Conservation (phyloP, 2,797 vertebrate species). For the Ceryle rudis region DNA sequence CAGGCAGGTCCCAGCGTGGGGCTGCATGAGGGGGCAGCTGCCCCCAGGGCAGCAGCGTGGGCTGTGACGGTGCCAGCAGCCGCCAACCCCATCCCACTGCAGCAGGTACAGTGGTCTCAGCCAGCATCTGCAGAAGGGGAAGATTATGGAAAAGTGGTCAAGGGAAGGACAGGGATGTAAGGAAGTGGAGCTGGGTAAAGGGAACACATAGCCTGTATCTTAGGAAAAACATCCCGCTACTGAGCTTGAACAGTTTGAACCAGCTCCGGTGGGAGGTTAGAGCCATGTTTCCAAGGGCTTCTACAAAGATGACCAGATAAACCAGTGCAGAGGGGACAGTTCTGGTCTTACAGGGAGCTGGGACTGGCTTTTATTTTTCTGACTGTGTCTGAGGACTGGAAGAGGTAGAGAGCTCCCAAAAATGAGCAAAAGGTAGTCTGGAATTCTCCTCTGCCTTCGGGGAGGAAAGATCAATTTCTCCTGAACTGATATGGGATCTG, state of each 20-base stretch:
- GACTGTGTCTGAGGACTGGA: not conserved
- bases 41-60: not conserved
- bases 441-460: not conserved
- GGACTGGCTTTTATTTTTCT: not conserved
- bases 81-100: not conserved
- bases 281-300: not conserved
- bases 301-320: not conserved
- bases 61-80: not conserved
- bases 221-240: not conserved
- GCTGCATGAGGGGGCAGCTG: not conserved
- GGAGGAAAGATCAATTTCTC: not conserved
- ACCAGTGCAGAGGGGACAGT: not conserved
- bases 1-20: accelerated
- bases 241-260: not conserved
- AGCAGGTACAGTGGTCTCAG: accelerated
- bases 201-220: not conserved
- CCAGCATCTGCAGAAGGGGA: not conserved
- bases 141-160: not conserved
- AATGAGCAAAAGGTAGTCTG: not conserved
- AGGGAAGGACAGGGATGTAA: not conserved
- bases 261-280: not conserved
- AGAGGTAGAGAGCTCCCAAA: not conserved
- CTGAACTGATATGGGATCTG: not conserved
- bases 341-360: not conserved
- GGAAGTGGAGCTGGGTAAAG: not conserved